Evolutionary conservation across 1,140 invertebrate species (phyloP).

Genomic region (Proales similis): DNA sequence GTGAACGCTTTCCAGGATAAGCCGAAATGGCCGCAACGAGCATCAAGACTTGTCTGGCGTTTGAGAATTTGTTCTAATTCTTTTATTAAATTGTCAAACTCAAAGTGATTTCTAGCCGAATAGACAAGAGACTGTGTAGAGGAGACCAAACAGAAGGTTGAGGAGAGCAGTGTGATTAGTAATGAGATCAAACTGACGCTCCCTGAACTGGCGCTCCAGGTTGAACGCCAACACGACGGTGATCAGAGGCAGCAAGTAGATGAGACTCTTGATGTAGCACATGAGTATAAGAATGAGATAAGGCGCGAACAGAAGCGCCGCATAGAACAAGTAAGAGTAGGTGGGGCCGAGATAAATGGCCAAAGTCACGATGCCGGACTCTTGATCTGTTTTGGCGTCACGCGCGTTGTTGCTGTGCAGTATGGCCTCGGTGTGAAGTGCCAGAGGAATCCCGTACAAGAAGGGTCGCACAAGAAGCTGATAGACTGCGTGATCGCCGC

Average conservation of each 20-base stretch:
- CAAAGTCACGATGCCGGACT: slow-evolving; percentile 79
- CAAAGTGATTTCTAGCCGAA: slow-evolving; percentile 41
- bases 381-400: slow-evolving; percentile 73
- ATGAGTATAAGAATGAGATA: slow-evolving; percentile 79
- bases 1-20: too few species aligned
- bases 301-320: slow-evolving; percentile 78
- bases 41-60: too few species aligned
- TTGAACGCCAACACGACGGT: slow-evolving; percentile 78
- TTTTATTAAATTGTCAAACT: too few species aligned
- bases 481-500: slow-evolving; percentile 17
- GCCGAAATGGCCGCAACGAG: too few species aligned
- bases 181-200: slow-evolving; percentile 67
- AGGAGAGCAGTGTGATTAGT: slow-evolving; percentile 78
- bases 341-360: slow-evolving; percentile 85
- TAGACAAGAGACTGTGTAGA: slow-evolving; percentile 67
- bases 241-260: slow-evolving; percentile 70
- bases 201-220: slow-evolving; percentile 78
- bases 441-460: slow-evolving; percentile 83
- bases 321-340: slow-evolving; percentile 80
- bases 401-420: slow-evolving; percentile 87
- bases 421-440: slow-evolving; percentile 86
- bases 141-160: slow-evolving; percentile 79
- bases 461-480: slow-evolving; percentile 56
- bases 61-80: too few species aligned
- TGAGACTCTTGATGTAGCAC: slow-evolving; percentile 69